Percentiles rank a stretch among this genome's conserved stretches.
phyloP scores from a whole-genome alignment of 2,797 vertebrate genomes.

The Bovichtus diacanthus region DNA sequence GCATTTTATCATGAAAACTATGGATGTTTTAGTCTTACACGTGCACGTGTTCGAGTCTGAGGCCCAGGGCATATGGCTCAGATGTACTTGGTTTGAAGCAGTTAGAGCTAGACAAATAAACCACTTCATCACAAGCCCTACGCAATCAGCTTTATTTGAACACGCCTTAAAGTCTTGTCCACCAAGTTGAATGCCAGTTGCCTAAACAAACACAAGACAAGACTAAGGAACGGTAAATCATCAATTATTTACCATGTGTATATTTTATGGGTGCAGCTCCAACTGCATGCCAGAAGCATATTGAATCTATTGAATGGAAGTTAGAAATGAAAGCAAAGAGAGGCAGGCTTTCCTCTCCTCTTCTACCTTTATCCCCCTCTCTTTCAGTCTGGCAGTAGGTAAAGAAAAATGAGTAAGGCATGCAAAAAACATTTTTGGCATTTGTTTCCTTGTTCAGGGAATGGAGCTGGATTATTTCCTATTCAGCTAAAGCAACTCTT shows the following conservation, averaged over 20 bases:
- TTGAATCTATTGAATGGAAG: conserved; percentile 1
- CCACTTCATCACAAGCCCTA: conserved; percentile 24
- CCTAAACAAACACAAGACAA: conserved; percentile 41
- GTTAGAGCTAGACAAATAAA: conserved; percentile 45
- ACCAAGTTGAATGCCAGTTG: conserved; percentile 13
- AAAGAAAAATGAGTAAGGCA: neutral
- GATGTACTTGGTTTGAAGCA: neutral
- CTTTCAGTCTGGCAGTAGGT: neutral
- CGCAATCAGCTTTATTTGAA: conserved; percentile 48
- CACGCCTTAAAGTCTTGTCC: conserved; percentile 40
- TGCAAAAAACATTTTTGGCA: neutral
- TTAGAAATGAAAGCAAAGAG: neutral
- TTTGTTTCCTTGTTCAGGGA: conserved; percentile 6
- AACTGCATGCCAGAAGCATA: neutral
- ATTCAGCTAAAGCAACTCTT: neutral
- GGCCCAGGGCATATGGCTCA: conserved; percentile 6
- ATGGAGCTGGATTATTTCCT: neutral
- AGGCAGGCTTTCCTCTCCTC: neutral
- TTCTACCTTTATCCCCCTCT: neutral
- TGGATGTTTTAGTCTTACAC: neutral
- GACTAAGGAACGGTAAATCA: conserved; percentile 4
- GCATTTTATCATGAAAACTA: neutral
- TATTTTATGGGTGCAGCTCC: conserved; percentile 16
- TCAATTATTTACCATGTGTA: conserved; percentile 31
- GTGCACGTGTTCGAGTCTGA: neutral